A percentile compares a stretch with the other conserved stretches of the same genome.
Conservation (phyloP, 2,888 invertebrate genomes). For the Gymnocheta viridis region DNA sequence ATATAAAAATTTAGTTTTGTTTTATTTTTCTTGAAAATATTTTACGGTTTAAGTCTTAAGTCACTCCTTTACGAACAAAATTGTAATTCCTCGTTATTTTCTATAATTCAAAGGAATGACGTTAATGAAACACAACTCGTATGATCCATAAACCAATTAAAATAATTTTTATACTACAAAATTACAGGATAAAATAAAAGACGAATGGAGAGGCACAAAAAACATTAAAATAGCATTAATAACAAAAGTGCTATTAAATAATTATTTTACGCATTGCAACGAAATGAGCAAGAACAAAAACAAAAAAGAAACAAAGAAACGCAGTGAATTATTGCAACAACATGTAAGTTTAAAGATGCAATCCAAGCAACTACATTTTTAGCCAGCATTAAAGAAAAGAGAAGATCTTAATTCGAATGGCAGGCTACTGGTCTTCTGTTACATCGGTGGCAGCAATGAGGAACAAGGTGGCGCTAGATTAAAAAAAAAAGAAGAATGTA, state of each 20-base stretch:
- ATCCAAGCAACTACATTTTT: neutral
- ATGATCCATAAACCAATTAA: constrained; percentile 55
- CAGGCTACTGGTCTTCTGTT: constrained; percentile 11
- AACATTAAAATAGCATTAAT: constrained; percentile 64
- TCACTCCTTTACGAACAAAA: neutral
- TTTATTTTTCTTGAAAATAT: neutral
- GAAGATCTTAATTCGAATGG: constrained; percentile 63
- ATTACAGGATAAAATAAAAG: constrained; percentile 60
- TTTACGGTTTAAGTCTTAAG: neutral
- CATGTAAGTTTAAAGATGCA: constrained; percentile 6
- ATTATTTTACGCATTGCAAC: constrained; percentile 67
- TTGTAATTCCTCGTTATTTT: constrained; percentile 20
- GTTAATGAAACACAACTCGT: constrained; percentile 44
- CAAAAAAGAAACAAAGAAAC: neutral
- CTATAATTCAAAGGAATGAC: constrained; percentile 37
- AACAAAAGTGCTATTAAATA: constrained; percentile 67
- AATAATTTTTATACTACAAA: constrained; percentile 65
- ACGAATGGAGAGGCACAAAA: constrained; percentile 27
- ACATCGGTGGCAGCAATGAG: neutral
- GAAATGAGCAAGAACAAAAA: constrained; percentile 7
- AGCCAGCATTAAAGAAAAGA: constrained; percentile 7
- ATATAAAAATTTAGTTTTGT: neutral
- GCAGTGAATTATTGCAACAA: constrained; percentile 8
- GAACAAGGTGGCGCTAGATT: constrained; percentile 54
- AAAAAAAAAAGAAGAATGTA: constrained; percentile 30